These are phyloP conservation scores for Gila orcuttii DNA, from an alignment of 2,113 vertebrate genomes.

Conservation along the genomic window DNA sequence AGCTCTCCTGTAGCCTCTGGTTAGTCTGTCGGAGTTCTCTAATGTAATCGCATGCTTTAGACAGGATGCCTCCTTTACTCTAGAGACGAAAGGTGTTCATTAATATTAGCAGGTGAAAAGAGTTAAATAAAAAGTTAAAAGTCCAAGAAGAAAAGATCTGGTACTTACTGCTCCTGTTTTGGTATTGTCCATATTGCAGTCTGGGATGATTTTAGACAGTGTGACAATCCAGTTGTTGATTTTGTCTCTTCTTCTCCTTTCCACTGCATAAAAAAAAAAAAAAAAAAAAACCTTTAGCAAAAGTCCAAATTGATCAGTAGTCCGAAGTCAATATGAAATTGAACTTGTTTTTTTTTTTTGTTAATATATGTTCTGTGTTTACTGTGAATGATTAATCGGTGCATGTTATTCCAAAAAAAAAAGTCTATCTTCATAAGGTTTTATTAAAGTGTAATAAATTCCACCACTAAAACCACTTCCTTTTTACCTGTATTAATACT, in stretches of 20 bases:
- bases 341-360: not conserved
- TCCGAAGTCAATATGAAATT: not conserved
- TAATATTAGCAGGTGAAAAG: not conserved
- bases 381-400: not conserved
- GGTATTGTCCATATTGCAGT: conserved; percentile 89
- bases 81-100: conserved; percentile 55
- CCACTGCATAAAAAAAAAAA: conserved; percentile 72
- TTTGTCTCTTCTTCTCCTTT: conserved; percentile 89
- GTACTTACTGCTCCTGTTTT: conserved; percentile 81
- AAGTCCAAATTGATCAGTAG: not conserved
- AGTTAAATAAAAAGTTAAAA: not conserved
- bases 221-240: conserved; percentile 96
- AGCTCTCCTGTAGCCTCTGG: conserved; percentile 88
- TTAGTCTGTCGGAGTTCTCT: conserved; percentile 90
- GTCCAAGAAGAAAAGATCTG: too few relatives aligned
- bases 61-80: conserved; percentile 93
- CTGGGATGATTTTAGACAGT: conserved; percentile 91
- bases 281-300: not conserved
- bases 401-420: not conserved
- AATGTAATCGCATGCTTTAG: conserved; percentile 92
- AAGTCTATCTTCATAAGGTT: not conserved
- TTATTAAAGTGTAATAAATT: not conserved
- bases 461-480: not conserved
- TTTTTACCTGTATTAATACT: not conserved
- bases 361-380: not conserved